phyloP scores from a whole-genome alignment of 2,797 vertebrate genomes.

The Chloroceryle amazona region DNA sequence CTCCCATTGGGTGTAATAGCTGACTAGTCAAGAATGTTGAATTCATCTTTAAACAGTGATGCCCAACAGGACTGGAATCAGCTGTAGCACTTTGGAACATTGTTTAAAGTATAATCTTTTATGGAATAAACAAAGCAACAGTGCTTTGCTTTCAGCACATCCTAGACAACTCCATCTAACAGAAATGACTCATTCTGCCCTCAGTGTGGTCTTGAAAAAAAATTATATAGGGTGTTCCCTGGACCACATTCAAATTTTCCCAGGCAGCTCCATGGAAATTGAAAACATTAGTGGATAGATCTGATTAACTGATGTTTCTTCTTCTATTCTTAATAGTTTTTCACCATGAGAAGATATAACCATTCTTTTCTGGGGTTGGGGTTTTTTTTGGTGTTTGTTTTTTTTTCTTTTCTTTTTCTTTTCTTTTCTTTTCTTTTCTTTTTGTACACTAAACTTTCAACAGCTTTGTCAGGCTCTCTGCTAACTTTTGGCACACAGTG shows the following conservation, averaged over 20 bases:
- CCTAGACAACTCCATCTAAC: neutral
- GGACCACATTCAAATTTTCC: neutral
- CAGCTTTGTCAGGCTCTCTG: constrained; percentile 1
- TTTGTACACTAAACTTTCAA: neutral
- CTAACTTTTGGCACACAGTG: neutral
- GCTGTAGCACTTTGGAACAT: neutral
- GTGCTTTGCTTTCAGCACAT: neutral
- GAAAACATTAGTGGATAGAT: neutral
- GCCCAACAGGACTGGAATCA: neutral
- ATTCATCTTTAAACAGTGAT: neutral
- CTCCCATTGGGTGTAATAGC: neutral
- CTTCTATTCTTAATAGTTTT: neutral
- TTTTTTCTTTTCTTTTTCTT: too few species aligned
- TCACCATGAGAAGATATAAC: neutral
- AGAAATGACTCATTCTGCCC: neutral
- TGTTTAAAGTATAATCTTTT: neutral
- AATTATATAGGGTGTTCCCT: neutral
- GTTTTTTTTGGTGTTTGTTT: too few species aligned
- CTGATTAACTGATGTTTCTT: constrained; percentile 17
- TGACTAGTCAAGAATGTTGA: neutral
- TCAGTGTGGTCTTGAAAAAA: neutral
- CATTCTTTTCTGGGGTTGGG: neutral
- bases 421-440: neutral
- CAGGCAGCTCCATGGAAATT: neutral
- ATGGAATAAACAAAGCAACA: neutral